Base-by-base conservation (phyloP, 2,888 invertebrate species). In the Scaptomyza flava region DNA sequence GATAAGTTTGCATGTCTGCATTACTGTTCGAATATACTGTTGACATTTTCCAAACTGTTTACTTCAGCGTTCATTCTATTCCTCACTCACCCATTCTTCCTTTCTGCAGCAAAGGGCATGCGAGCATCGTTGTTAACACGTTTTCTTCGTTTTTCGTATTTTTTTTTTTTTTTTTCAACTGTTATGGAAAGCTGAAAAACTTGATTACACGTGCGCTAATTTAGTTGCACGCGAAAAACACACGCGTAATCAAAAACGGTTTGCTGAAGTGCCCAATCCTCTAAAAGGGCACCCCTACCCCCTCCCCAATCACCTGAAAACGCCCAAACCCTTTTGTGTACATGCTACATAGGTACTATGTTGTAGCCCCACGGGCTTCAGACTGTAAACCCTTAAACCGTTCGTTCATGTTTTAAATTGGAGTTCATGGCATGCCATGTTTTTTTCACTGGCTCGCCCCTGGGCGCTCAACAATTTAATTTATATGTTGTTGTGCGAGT, bases 171-270 rank as follows among this genome's bases (percentile, higher is more conserved):
- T 52, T 43, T 47, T n/a, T 52, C 43, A 41, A 52, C 43, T 70
- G 52, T 81, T 64, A 59, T 60, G 53, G 54, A 62, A 53, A 70
- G 59, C 61, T 63, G 62, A 64, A 77, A 85, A 82, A 85, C 68
- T 85, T 85, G 76, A 82, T 82, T 82, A 85, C 81, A 82, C 64
- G 78, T 85, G 80, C 81, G 81, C 81, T 82, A 82, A 82, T 82
- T 82, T 82, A 78, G 81, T 85, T 82, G 81, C 86, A 82, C 83
- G 81, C 81, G 80, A 82, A 85, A 66, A 78, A 85, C 86, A 85
- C 71, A 81, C 81, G 86, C 79, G 81, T 80, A 82, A 82, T 85
- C 86, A 82, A 85, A 85, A 82, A 85, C 81, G 80, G 68, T 80
- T 66, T 68, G 75, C 69, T 85, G 69, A 75, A 85, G 80, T 79